phyloP scores from a whole-genome alignment of 2,888 invertebrate genomes.

The Vanessa cardui region DNA sequence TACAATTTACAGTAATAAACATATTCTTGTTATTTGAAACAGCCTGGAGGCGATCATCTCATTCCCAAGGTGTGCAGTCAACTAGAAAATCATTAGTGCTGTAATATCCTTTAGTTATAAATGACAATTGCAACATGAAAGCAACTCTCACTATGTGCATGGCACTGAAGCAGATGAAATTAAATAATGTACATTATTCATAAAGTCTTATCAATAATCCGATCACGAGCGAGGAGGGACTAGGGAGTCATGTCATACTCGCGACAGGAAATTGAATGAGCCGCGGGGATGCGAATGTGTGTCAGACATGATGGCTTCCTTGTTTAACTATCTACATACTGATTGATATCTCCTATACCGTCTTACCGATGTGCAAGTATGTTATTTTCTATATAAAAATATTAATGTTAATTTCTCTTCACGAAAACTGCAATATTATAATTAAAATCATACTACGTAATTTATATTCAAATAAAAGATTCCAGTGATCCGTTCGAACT shows the following conservation, averaged over 20 bases:
- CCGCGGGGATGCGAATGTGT: slow-evolving; percentile 64
- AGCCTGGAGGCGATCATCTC: no score
- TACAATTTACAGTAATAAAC: no score
- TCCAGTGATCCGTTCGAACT: no score
- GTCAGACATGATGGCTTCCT: slow-evolving; percentile 69
- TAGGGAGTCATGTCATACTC: slow-evolving; percentile 35
- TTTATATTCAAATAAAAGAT: no score
- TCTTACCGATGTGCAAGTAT: not conserved
- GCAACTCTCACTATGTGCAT: not conserved
- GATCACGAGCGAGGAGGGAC: slow-evolving; percentile 49
- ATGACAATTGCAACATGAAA: not conserved
- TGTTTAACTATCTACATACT: slow-evolving; percentile 17
- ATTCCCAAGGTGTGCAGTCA: no score
- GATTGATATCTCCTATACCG: not conserved
- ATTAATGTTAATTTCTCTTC: no score
- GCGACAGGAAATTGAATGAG: slow-evolving; percentile 75
- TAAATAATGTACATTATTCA: slow-evolving; percentile 17
- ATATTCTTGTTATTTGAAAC: no score
- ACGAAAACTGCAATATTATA: no score
- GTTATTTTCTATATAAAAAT: no score
- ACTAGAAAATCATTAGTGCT: no score
- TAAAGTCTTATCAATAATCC: slow-evolving; percentile 43
- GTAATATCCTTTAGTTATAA: no score
- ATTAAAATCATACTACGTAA: no score
- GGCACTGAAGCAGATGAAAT: slow-evolving; percentile 2